These are phyloP conservation scores for Cheilosia scutellata DNA, from an alignment of 2,888 invertebrate species.

Conservation along the genomic window DNA sequence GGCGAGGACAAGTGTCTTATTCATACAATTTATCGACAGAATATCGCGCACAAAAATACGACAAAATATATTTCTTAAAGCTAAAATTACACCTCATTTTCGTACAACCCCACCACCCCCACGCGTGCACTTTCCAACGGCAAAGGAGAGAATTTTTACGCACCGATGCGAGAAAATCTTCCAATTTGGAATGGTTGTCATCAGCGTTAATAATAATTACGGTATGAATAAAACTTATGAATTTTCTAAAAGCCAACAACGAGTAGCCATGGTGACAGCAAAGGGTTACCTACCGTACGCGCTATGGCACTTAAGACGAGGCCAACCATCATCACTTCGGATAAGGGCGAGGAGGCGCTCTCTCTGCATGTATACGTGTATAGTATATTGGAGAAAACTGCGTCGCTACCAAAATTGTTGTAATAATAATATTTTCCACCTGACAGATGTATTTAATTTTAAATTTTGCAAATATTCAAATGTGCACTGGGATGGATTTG, in stretches of 20 bases:
- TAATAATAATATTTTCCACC: slow-evolving; percentile 67
- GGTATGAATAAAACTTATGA: slow-evolving; percentile 63
- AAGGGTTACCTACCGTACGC: slow-evolving; percentile 2
- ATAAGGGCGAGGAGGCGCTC: not conserved
- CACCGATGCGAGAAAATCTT: slow-evolving; percentile 60
- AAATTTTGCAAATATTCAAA: slow-evolving; percentile 59
- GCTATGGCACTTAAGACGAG: slow-evolving; percentile 5
- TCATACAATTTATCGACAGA: too few species aligned
- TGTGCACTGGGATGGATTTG: slow-evolving; percentile 18
- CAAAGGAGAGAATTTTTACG: slow-evolving; percentile 46
- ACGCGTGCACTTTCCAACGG: not conserved
- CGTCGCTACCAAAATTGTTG: slow-evolving; percentile 43
- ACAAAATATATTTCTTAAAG: too few species aligned
- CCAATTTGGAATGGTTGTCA: slow-evolving; percentile 69
- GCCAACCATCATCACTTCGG: not conserved
- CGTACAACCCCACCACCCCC: not conserved
- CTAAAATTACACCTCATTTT: too few species aligned
- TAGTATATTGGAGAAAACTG: not conserved
- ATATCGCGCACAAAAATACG: too few species aligned
- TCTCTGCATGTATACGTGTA: not conserved
- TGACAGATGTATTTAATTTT: slow-evolving; percentile 71
- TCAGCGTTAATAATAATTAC: slow-evolving; percentile 73
- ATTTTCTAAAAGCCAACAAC: slow-evolving; percentile 42
- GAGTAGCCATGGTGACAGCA: not conserved
- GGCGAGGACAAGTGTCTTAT: too few species aligned